Conservation (phyloP, 2,113 vertebrate species). For the Nansenia antarctica region DNA sequence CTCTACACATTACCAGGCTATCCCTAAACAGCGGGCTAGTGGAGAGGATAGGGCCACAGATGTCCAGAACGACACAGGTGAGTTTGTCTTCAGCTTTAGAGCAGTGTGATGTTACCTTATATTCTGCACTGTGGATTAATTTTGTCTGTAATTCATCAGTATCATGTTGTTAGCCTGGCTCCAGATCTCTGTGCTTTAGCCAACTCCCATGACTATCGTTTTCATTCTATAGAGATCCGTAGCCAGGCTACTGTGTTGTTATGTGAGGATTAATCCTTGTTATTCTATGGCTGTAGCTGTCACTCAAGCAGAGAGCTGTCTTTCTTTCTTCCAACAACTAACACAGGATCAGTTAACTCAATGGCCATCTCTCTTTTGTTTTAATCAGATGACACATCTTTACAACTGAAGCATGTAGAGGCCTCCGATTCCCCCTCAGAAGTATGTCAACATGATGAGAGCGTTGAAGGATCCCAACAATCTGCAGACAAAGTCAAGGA, state of each 20-base stretch:
- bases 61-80: slow-evolving; percentile 59
- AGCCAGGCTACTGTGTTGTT: no score
- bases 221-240: no score
- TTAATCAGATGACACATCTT: slow-evolving; percentile 60
- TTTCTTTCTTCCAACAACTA: not conserved
- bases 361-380: slow-evolving; percentile 17
- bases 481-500: slow-evolving; percentile 51
- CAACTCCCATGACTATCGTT: no score
- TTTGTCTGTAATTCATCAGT: no score
- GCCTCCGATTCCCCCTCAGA: slow-evolving; percentile 48
- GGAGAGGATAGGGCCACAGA: slow-evolving; percentile 43
- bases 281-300: not conserved
- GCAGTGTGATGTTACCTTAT: not conserved
- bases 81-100: slow-evolving; percentile 7
- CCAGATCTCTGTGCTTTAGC: no score
- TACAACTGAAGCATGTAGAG: slow-evolving; percentile 54
- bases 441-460: slow-evolving; percentile 51
- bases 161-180: no score
- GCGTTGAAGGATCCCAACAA: slow-evolving; percentile 45
- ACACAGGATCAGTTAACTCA: not conserved
- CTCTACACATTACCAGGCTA: slow-evolving; percentile 65
- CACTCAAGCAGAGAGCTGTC: not conserved
- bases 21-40: slow-evolving; percentile 55
- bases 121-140: not conserved
- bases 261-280: no score